Base-by-base conservation (phyloP, 2,113 vertebrate species). In the Poeciliopsis occidentalis region DNA sequence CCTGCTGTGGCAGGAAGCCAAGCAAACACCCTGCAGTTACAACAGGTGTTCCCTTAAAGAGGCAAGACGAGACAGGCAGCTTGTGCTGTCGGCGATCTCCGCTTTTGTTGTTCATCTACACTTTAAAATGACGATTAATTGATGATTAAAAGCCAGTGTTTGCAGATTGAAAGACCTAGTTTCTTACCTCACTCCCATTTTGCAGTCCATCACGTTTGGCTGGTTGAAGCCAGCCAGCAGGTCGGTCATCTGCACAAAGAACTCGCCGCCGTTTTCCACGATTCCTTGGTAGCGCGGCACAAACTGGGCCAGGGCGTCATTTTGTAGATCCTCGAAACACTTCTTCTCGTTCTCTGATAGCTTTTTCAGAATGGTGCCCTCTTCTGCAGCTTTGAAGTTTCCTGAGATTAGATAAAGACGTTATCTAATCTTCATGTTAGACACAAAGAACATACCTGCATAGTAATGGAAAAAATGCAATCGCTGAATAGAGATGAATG, bases 181-280 rank as follows among this genome's bases (percentile, higher is more conserved):
- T 51, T 83, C 69, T 78, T 83, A 98, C 97, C 97, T 97, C 88
- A 97, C 92, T 8, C 98, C 98, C 96, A 99, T 99, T 88, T 99
- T 99, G 94, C 97, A 99, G 93, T 99, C 98, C 91, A 99, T 98
- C 75, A 99, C 97, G 44, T 95, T 97, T 22, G 98, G 97, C 22
- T 94, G 96, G 41, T 97, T 95, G 84, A 99, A 99, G 85, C 92
- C 93, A 19, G 92, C 92, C 19, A 99, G 95, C 86, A 99, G 93
- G 92, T 99, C 98, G 67, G 95, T 96, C 92, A 99, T 90, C 77
- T 96, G 96, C 73, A 99, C 93, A 89, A 97, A 99, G 85, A 91
- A 94, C 88, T 99, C 97, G 12, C 96, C 97, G 0, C 98, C 98
- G 73, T 94, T 96, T 78, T 98, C 95, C 81, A 97, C 96, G 32